These are phyloP conservation scores for Genyomyrus donnyi DNA, from an alignment of 2,113 vertebrate species.

Conservation along the genomic window DNA sequence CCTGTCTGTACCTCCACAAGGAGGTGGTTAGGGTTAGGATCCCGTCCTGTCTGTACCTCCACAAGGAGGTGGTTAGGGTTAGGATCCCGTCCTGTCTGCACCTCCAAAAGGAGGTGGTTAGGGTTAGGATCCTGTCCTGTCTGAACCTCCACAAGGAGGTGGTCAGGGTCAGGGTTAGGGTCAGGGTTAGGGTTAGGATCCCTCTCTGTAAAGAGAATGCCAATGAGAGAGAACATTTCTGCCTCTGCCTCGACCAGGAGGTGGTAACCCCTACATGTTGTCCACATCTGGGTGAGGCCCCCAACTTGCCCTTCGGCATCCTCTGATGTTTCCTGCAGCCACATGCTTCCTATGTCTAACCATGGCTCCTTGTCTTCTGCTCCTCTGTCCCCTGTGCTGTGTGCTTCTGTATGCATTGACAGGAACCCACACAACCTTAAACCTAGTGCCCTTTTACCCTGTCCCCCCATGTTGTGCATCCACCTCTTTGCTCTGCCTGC, in stretches of 20 bases:
- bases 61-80: no score
- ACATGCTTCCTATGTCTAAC: conserved; percentile 14
- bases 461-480: not conserved
- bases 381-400: conserved; percentile 52
- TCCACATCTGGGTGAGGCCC: not conserved
- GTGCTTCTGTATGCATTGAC: conserved; percentile 40
- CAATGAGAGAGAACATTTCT: not conserved
- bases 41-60: no score
- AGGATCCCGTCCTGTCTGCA: no score
- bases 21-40: no score
- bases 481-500: conserved; percentile 11
- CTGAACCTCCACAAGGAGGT: not conserved
- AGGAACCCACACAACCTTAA: conserved; percentile 43
- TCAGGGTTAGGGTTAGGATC: not conserved
- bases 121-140: no score
- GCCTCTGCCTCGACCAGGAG: not conserved
- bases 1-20: not conserved
- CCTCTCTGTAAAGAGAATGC: not conserved
- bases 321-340: not conserved
- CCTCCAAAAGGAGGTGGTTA: no score
- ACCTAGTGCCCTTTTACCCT: conserved; percentile 53
- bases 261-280: not conserved
- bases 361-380: conserved; percentile 44
- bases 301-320: not conserved
- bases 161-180: no score